These are phyloP conservation scores for Tricholauxania praeusta DNA, from an alignment of 2,888 invertebrate genomes.

Conservation along the genomic window DNA sequence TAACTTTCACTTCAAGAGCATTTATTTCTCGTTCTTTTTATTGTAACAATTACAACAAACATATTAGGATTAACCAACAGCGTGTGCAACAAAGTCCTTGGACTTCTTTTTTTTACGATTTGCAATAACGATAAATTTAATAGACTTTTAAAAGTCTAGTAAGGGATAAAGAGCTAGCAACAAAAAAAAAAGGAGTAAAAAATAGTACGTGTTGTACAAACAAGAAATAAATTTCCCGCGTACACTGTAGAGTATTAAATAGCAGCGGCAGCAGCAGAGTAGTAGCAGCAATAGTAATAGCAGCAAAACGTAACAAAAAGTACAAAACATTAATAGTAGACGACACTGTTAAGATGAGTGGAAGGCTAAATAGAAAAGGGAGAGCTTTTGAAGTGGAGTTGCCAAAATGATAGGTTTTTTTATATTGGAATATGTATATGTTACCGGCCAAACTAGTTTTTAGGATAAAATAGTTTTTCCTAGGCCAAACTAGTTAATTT, in stretches of 20 bases:
- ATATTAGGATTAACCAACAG: slow-evolving; percentile 27
- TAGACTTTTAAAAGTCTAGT: slow-evolving; percentile 35
- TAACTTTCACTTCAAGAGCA: slow-evolving; percentile 31
- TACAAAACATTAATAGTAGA: slow-evolving; percentile 19
- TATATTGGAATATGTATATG: too few relatives aligned
- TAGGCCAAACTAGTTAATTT: too few relatives aligned
- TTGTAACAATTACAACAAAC: slow-evolving; percentile 32
- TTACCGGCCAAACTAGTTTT: too few relatives aligned
- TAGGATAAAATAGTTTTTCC: too few relatives aligned
- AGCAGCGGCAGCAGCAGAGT: too few relatives aligned
- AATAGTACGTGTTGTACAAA: slow-evolving; percentile 17
- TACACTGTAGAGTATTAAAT: neutral
- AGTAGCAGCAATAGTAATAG: too few relatives aligned
- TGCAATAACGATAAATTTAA: slow-evolving; percentile 57
- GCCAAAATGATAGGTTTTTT: too few relatives aligned
- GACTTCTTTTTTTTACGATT: slow-evolving; percentile 32
- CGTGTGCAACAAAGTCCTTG: slow-evolving; percentile 15
- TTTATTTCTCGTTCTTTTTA: slow-evolving; percentile 5
- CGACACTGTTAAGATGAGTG: slow-evolving; percentile 6
- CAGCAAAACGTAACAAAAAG: neutral
- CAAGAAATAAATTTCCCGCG: slow-evolving; percentile 27
- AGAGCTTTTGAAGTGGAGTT: too few relatives aligned
- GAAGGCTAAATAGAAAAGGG: too few relatives aligned
- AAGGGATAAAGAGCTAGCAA: neutral
- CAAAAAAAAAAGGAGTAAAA: neutral